Conservation (phyloP, 2,797 vertebrate genomes). For the Dipus sagitta region DNA sequence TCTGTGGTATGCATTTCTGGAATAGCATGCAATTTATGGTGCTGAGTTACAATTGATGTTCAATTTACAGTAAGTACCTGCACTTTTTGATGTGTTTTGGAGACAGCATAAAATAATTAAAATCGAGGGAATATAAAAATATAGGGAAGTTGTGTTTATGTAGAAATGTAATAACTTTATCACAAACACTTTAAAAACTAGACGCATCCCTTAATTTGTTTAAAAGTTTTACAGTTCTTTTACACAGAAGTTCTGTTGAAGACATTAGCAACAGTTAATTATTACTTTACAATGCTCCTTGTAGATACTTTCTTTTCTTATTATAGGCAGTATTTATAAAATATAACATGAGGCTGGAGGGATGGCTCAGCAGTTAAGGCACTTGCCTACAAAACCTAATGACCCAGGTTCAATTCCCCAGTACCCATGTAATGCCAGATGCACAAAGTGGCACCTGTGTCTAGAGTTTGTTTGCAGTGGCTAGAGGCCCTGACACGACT, state of each 20-base stretch:
- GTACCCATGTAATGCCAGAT: too few relatives aligned
- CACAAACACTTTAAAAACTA: not conserved
- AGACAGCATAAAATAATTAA: constrained; percentile 61
- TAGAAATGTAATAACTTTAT: constrained; percentile 41
- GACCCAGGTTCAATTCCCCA: too few relatives aligned
- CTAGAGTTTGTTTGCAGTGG: too few relatives aligned
- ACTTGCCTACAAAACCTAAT: too few relatives aligned
- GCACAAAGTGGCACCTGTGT: too few relatives aligned
- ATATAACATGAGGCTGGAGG: not conserved
- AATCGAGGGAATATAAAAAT: constrained; percentile 62
- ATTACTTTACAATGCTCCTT: constrained; percentile 26
- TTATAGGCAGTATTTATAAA: not conserved
- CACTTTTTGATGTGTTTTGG: constrained; percentile 57
- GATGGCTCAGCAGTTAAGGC: too few relatives aligned
- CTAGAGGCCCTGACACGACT: too few relatives aligned
- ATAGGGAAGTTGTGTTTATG: constrained; percentile 58
- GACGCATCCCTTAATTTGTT: too few relatives aligned
- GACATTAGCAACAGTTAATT: constrained; percentile 34
- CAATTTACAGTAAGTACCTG: constrained; percentile 55
- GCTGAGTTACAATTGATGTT: constrained; percentile 63
- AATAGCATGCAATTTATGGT: constrained; percentile 69
- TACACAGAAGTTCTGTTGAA: constrained; percentile 38
- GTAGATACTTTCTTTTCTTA: constrained; percentile 17
- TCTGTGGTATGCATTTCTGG: constrained; percentile 72
- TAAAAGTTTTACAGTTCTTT: constrained; percentile 48